These are phyloP conservation scores for Drosophila ficusphila DNA, from an alignment of 1,140 invertebrate genomes.

Conservation along the genomic window DNA sequence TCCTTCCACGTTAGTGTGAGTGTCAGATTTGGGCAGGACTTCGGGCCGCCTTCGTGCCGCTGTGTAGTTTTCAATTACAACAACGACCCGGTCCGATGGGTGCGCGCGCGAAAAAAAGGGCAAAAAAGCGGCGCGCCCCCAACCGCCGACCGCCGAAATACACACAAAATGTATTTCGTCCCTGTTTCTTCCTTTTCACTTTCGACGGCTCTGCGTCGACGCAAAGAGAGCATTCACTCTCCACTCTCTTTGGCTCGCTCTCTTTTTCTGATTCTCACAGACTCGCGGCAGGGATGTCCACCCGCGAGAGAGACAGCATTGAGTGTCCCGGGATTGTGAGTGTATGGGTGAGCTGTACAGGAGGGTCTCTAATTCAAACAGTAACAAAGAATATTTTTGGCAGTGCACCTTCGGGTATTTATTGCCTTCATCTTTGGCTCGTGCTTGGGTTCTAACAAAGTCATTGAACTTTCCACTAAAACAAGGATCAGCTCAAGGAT, in stretches of 20 bases:
- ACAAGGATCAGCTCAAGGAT: neutral
- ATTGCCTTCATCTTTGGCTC: neutral
- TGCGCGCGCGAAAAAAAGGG: conserved; percentile 63
- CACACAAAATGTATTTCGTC: conserved; percentile 68
- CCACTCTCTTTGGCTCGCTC: conserved; percentile 5
- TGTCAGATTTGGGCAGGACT: conserved; percentile 39
- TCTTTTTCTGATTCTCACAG: neutral
- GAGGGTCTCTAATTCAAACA: neutral
- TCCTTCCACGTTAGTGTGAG: conserved; percentile 16
- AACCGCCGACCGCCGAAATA: conserved; percentile 55
- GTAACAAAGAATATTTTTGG: neutral
- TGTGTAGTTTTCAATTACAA: conserved; percentile 74
- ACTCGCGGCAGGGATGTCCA: conserved; percentile 1
- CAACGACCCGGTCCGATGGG: conserved; percentile 34
- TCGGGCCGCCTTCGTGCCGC: conserved; percentile 49
- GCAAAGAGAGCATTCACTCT: conserved; percentile 14
- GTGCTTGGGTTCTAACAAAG: neutral
- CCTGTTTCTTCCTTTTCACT: conserved; percentile 46
- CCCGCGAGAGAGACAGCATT: conserved; percentile 4
- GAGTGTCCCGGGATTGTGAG: neutral
- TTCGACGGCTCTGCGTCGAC: conserved; percentile 21
- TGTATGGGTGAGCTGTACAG: conserved; percentile 13
- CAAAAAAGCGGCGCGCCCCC: conserved; percentile 62
- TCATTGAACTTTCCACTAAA: conserved; percentile 17
- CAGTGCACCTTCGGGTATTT: conserved; percentile 5